A percentile compares a stretch with the other conserved stretches of the same genome.
Conservation (phyloP, 2,113 vertebrate genomes). For the Carollia perspicillata region DNA sequence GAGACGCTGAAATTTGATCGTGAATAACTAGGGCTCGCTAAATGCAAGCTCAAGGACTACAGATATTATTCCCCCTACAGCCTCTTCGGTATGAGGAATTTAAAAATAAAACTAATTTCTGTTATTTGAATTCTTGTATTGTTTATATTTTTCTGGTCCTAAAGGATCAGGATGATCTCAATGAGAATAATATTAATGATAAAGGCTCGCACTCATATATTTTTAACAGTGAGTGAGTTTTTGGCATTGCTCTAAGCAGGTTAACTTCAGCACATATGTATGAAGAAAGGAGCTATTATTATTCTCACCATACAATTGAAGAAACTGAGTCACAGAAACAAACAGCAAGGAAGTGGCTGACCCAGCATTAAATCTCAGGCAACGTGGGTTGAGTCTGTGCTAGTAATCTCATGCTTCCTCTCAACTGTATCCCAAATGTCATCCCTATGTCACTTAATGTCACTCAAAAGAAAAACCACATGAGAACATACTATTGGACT, state of each 20-base stretch:
- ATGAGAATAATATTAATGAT: neutral
- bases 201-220: neutral
- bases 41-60: neutral
- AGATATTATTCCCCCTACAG: neutral
- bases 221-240: neutral
- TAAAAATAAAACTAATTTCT: neutral
- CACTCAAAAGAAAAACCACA: neutral
- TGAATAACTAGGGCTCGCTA: neutral
- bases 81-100: neutral
- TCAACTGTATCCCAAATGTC: neutral
- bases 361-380: neutral
- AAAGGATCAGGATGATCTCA: neutral
- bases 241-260: neutral
- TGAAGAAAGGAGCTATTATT: neutral
- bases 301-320: neutral
- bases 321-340: neutral
- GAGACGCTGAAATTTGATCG: neutral
- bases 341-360: neutral
- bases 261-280: neutral
- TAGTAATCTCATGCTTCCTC: neutral
- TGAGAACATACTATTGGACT: neutral
- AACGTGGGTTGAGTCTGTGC: neutral
- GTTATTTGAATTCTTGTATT: neutral
- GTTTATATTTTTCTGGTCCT: neutral
- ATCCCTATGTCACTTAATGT: neutral